phyloP scores from a whole-genome alignment of 2,797 vertebrate genomes.

The Hemitrygon akajei region DNA sequence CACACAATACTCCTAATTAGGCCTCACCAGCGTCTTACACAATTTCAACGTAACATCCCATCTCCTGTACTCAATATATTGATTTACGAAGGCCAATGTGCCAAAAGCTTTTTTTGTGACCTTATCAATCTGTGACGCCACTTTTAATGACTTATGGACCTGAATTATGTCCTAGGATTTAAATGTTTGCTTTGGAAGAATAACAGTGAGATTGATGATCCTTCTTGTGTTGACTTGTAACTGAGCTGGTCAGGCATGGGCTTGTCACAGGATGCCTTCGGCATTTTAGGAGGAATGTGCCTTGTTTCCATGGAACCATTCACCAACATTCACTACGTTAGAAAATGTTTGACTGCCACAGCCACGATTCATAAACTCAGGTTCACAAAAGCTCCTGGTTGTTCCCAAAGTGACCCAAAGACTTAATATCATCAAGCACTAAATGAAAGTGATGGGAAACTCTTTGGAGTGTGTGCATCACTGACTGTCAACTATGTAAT shows the following conservation, averaged over 20 bases:
- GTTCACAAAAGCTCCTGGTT: not conserved
- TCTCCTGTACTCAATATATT: no score
- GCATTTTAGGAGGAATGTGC: not conserved
- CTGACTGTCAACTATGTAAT: not conserved
- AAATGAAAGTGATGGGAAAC: not conserved
- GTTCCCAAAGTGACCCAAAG: not conserved
- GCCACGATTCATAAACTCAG: not conserved
- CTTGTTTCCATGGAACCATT: not conserved
- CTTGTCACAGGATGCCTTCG: not conserved
- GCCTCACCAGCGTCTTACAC: no score
- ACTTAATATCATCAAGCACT: not conserved
- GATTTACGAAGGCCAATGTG: no score
- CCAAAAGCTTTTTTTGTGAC: no score
- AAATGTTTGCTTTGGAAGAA: not conserved
- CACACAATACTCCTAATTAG: no score
- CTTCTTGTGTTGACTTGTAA: not conserved
- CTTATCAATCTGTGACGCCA: no score
- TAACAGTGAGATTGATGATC: not conserved
- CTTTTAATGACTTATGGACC: no score
- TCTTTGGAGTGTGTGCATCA: not conserved
- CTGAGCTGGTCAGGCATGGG: not conserved
- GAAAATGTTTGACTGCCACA: not conserved
- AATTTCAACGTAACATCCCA: no score
- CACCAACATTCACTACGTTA: not conserved
- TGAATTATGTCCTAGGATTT: not conserved